Evolutionary conservation across 92 coral and sea anemone genomes (phyloP), one percentile per base, ranked within the genome.

Genomic region (Blastomussa wellsi): DNA sequence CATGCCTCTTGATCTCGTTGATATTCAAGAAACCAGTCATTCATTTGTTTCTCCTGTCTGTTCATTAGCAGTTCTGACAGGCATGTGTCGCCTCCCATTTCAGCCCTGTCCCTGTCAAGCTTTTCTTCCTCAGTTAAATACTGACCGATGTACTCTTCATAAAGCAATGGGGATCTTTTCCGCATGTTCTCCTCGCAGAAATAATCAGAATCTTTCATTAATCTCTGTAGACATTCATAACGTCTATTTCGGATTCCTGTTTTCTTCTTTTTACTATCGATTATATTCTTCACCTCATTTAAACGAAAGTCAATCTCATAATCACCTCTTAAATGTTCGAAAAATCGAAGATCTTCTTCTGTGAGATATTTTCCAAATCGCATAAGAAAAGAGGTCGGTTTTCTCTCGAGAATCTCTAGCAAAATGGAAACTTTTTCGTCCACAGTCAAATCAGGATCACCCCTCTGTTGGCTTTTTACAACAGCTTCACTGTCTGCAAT

Each of bases 61-160:
- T 90, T 87, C 79, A 96, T 86, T 51, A 96, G 39, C 48, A 96
- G 79, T 48, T 88, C 89, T 36, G 98, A 93, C 81, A 96, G 57
- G 14, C 93, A 87, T 17, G 91, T 91, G 37, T 94, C 93, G 28
- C 82, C 62, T 26, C 85, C 85, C 78, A 87, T 90, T 78, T 86
- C 88, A 48, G 87, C 86, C 62, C 83, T 84, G 78, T 96, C 98
- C 60, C 93, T 85, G 17, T 92, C 89, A 48, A 94, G 75, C 79
- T 89, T 93, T 75, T 94, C 98, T 37, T 94, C 94, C 24, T 91
- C 98, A 28, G 95, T 96, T 36, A 96, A 72, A 78, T 92, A 94
- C 78, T 94, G 99, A 1, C 99, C 99, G 17, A 96, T 87, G 32
- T 94, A 96, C 79, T 92, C 90, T 52, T 94, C 98, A 32, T 96